Evolutionary conservation across 2,888 invertebrate genomes (phyloP).

Genomic region (Nymphalis c-album): DNA sequence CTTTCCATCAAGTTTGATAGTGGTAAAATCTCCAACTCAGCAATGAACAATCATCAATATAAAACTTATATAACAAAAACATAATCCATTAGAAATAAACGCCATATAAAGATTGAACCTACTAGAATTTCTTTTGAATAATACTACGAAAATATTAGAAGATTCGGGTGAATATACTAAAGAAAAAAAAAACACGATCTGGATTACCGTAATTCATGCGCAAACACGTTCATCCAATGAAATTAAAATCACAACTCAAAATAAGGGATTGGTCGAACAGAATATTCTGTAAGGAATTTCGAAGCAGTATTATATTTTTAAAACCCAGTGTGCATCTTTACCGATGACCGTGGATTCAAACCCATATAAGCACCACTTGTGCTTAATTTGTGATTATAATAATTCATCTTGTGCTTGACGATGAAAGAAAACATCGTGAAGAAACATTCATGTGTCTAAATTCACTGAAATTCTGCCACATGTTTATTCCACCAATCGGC

Average conservation of each 20-base stretch:
- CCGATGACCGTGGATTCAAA: too few species aligned
- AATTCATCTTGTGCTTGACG: too few species aligned
- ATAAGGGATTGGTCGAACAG: constrained; percentile 23
- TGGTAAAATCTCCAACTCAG: too few species aligned
- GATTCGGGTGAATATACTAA: not conserved
- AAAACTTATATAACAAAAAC: not conserved
- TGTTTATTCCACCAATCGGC: too few species aligned
- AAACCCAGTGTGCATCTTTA: too few species aligned
- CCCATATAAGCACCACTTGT: too few species aligned
- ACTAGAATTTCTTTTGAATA: not conserved
- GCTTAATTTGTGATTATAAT: too few species aligned
- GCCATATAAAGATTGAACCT: not conserved
- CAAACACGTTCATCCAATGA: constrained; percentile 43
- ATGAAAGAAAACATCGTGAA: too few species aligned
- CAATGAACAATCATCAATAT: too few species aligned
- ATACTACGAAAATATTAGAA: not conserved
- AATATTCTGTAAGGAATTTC: not conserved
- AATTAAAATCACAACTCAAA: constrained; percentile 26
- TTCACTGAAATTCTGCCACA: too few species aligned
- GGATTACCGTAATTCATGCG: constrained; percentile 47
- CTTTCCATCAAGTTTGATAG: too few species aligned
- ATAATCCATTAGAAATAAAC: not conserved
- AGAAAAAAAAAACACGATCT: constrained; percentile 15
- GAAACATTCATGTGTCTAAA: too few species aligned
- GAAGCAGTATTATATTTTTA: not conserved